A percentile compares a stretch with the other conserved stretches of the same genome.
phyloP scores from a whole-genome alignment of 2,797 vertebrate genomes.

The Myiothlypis chrysogaster region DNA sequence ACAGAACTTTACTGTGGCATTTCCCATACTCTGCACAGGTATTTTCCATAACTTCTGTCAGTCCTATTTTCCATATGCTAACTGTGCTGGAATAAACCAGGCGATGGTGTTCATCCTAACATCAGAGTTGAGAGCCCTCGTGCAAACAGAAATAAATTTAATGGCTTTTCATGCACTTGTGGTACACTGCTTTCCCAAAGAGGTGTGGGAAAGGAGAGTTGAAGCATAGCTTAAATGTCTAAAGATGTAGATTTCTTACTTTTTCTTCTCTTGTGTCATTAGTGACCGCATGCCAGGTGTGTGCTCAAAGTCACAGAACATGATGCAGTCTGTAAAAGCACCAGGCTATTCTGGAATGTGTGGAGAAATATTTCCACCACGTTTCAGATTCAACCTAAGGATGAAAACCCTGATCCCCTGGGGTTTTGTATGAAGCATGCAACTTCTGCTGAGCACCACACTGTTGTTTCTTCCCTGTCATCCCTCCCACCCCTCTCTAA shows the following conservation, averaged over 20 bases:
- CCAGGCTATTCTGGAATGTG: background rate
- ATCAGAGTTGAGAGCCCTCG: background rate
- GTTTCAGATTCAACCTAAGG: background rate
- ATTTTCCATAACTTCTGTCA: background rate
- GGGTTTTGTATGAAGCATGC: background rate
- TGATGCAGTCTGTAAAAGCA: background rate
- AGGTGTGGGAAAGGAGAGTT: background rate
- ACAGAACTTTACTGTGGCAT: background rate
- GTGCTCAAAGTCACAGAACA: background rate
- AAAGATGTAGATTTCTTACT: background rate
- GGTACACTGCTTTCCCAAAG: background rate
- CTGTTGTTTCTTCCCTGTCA: background rate
- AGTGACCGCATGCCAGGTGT: rapidly evolving
- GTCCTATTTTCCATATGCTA: background rate
- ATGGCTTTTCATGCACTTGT: background rate
- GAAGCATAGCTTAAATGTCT: background rate
- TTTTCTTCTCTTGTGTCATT: background rate
- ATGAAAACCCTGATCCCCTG: background rate
- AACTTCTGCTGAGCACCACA: rapidly evolving
- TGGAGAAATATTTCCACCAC: background rate
- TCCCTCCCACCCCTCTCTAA: background rate
- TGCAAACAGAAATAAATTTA: background rate
- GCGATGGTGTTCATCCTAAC: background rate
- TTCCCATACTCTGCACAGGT: background rate
- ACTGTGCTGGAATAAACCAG: background rate